These are phyloP conservation scores for Semnopithecus entellus DNA, from an alignment of 2,113 vertebrate genomes.

Conservation along the genomic window DNA sequence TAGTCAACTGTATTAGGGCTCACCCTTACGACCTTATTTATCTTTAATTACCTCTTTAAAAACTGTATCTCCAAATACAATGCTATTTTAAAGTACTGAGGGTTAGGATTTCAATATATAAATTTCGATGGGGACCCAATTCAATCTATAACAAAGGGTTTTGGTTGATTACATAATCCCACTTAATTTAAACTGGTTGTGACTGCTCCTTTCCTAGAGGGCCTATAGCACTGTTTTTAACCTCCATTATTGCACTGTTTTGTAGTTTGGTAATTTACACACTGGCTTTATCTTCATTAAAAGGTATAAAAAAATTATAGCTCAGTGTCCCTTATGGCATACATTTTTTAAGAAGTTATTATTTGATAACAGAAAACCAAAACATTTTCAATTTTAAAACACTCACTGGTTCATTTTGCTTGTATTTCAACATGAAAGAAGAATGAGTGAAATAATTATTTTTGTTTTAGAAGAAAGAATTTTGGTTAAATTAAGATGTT, in stretches of 20 bases:
- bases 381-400: not conserved
- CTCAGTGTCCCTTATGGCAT: not conserved
- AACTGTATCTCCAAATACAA: not conserved
- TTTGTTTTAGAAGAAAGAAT: not conserved
- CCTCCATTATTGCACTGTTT: not conserved
- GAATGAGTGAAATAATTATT: not conserved
- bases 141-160: not conserved
- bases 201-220: not conserved
- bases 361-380: constrained; percentile 4
- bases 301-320: not conserved
- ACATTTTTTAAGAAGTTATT: not conserved
- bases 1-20: not conserved
- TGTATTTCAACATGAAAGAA: not conserved
- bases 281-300: constrained; percentile 14
- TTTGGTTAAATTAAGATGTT: not conserved
- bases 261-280: not conserved
- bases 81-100: not conserved
- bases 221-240: not conserved
- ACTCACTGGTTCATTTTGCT: not conserved
- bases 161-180: not conserved
- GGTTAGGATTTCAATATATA: not conserved
- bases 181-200: not conserved
- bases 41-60: not conserved
- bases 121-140: not conserved
- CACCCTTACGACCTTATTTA: not conserved